A percentile compares a stretch with the other conserved stretches of the same genome.
phyloP scores from a whole-genome alignment of 2,797 vertebrate species.

The Chelon labrosus region DNA sequence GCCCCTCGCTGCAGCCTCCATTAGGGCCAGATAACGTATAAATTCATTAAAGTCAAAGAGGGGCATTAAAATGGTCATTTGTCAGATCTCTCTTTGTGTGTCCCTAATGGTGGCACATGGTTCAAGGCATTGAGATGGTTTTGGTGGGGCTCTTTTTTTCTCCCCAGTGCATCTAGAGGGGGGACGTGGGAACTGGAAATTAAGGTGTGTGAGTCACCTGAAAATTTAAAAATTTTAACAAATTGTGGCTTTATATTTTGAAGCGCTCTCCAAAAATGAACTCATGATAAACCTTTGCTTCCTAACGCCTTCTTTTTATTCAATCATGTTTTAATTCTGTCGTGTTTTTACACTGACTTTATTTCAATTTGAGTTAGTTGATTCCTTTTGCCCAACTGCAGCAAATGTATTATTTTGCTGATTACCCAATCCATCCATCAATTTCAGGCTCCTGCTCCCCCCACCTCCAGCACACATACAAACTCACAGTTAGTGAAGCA shows the following conservation, averaged over 20 bases:
- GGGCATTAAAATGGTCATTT: slow-evolving; percentile 86
- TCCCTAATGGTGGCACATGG: slow-evolving; percentile 87
- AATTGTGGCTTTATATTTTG: background rate
- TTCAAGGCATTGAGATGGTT: slow-evolving; percentile 82
- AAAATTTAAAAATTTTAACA: background rate
- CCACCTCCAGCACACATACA: slow-evolving; percentile 59
- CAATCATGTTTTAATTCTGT: background rate
- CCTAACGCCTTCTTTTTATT: background rate
- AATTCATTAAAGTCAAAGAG: slow-evolving; percentile 90
- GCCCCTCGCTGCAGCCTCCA: slow-evolving; percentile 78
- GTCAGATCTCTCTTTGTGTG: slow-evolving; percentile 85
- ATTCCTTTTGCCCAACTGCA: slow-evolving; percentile 27
- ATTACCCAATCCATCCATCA: slow-evolving; percentile 75
- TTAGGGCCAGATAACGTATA: slow-evolving; percentile 85
- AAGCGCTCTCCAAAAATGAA: background rate
- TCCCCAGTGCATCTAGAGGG: slow-evolving; percentile 40
- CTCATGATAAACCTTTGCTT: background rate
- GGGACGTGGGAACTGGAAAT: slow-evolving; percentile 70
- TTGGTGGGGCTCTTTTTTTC: slow-evolving; percentile 59
- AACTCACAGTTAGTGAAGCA: slow-evolving; percentile 76
- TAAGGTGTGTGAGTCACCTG: background rate
- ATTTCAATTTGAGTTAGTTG: background rate
- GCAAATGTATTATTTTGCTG: slow-evolving; percentile 55
- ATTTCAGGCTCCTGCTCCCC: slow-evolving; percentile 62
- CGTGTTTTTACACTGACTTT: background rate